phyloP scores from a whole-genome alignment of 2,888 invertebrate genomes.

The Mythimna pallens region DNA sequence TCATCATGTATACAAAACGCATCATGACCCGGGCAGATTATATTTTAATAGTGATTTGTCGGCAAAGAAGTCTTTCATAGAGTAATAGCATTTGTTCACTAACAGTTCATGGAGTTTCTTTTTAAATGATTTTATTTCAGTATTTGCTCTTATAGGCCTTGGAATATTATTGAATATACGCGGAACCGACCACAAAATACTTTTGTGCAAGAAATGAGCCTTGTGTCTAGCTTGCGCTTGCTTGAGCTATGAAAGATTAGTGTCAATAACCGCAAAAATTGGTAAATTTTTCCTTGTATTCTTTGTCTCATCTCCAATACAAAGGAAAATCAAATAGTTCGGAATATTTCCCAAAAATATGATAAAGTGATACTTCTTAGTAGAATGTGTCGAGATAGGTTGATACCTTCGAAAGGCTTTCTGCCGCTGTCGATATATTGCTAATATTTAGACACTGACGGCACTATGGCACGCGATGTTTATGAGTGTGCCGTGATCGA shows the following conservation, averaged over 20 bases:
- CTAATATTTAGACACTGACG: slow-evolving; percentile 53
- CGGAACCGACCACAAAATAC: too few relatives aligned
- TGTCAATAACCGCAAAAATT: not conserved
- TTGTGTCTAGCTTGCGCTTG: too few relatives aligned
- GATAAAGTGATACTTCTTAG: slow-evolving; percentile 52
- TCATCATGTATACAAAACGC: too few relatives aligned
- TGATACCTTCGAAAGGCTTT: slow-evolving; percentile 39
- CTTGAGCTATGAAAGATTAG: not conserved
- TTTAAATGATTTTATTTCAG: too few relatives aligned
- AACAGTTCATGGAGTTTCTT: too few relatives aligned
- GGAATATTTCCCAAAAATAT: slow-evolving; percentile 41
- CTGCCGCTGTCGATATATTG: slow-evolving; percentile 49
- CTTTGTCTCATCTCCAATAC: slow-evolving; percentile 14
- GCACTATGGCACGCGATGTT: slow-evolving; percentile 41
- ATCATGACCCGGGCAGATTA: too few relatives aligned
- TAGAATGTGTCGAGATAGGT: slow-evolving; percentile 48
- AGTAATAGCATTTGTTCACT: too few relatives aligned
- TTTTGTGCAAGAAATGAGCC: too few relatives aligned
- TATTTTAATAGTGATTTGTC: too few relatives aligned
- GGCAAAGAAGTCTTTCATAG: too few relatives aligned
- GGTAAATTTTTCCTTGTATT: slow-evolving; percentile 17
- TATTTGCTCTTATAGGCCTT: too few relatives aligned
- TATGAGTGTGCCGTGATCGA: slow-evolving; percentile 59
- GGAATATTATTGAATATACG: too few relatives aligned
- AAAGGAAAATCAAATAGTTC: slow-evolving; percentile 42